phyloP scores from a whole-genome alignment of 2,888 invertebrate genomes.

The Malacosoma neustria region DNA sequence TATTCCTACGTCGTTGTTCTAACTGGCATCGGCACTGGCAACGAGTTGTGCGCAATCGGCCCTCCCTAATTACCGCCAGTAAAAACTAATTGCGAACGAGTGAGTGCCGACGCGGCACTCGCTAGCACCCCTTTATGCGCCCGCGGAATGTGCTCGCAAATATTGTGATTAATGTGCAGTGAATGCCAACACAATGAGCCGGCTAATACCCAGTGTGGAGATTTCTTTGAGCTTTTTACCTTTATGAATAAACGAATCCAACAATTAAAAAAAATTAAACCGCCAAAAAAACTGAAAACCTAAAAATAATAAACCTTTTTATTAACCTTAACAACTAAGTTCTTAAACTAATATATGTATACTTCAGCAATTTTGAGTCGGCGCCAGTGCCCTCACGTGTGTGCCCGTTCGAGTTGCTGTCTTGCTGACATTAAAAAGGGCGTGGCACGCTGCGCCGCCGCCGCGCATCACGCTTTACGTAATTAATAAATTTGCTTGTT shows the following conservation, averaged over 20 bases:
- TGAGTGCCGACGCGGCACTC: slow-evolving; percentile 12
- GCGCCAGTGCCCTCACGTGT: too few species aligned
- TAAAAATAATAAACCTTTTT: too few species aligned
- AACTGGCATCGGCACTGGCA: slow-evolving; percentile 18
- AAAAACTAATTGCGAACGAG: slow-evolving; percentile 62
- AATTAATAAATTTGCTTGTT: too few species aligned
- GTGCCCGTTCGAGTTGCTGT: too few species aligned
- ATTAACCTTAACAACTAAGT: too few species aligned
- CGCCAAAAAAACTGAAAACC: too few species aligned
- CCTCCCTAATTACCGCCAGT: slow-evolving; percentile 59
- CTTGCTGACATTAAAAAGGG: too few species aligned
- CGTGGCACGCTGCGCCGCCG: too few species aligned
- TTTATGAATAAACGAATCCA: neutral
- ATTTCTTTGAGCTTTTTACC: neutral
- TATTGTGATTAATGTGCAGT: slow-evolving; percentile 26
- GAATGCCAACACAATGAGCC: slow-evolving; percentile 15
- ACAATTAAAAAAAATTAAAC: too few species aligned
- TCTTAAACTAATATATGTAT: too few species aligned
- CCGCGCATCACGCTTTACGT: too few species aligned
- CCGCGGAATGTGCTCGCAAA: slow-evolving; percentile 21
- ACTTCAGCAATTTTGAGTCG: too few species aligned
- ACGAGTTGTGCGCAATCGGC: slow-evolving; percentile 51
- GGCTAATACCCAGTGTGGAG: neutral
- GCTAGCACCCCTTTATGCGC: slow-evolving; percentile 5
- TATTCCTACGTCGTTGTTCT: slow-evolving; percentile 18